Evolutionary conservation across 2,797 vertebrate species (phyloP), one percentile per base, ranked within the genome.

Genomic region (Myiotriccus ornatus): DNA sequence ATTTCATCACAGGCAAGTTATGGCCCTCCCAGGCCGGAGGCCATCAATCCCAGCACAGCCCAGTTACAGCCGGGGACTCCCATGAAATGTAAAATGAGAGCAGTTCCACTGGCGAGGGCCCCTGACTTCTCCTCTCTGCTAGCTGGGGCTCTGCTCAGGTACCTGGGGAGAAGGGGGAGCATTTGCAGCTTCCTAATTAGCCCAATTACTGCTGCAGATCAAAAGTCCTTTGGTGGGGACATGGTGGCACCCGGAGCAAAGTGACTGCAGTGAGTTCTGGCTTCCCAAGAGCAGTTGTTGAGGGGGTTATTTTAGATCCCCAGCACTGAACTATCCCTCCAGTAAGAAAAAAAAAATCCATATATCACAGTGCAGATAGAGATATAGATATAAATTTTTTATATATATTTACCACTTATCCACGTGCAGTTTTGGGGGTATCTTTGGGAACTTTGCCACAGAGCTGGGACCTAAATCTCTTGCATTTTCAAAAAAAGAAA

Each of bases 171-270:
- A 83, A 83, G 35, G 22, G 44, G 41, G 22, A 87, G 37, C 57
- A 32, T 60, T 67, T 34, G 21, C 65, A 71, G 34, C 32, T 65
- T 84, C 50, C 75, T 84, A 84, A 94, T 89, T 57, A 94, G 62
- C 84, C 70, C 84, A 84, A 30, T 89, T 95, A 76, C 21, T 2
- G 14, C 53, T 85, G 85, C 67, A 84, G 82, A 94, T 82, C 67
- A 50, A 24, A 94, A 73, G 55, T 79, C 67, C 75, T 71, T 91
- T 43, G 41, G 67, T 13, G 43, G 90, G 55, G 60, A 85, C 46
- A 21, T 0, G 0, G 86, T 52, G 60, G 79, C 63, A 84, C 71
- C 76, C 0, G 1, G 50, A 85, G 55, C 35, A 4, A 84, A 76
- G 85, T 17, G 34, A 49, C 47, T 84, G 63, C 44, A 34, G 53